A percentile compares a stretch with the other conserved stretches of the same genome.
These are phyloP conservation scores for Charanyca ferruginea DNA, from an alignment of 2,888 invertebrate species.

Conservation along the genomic window DNA sequence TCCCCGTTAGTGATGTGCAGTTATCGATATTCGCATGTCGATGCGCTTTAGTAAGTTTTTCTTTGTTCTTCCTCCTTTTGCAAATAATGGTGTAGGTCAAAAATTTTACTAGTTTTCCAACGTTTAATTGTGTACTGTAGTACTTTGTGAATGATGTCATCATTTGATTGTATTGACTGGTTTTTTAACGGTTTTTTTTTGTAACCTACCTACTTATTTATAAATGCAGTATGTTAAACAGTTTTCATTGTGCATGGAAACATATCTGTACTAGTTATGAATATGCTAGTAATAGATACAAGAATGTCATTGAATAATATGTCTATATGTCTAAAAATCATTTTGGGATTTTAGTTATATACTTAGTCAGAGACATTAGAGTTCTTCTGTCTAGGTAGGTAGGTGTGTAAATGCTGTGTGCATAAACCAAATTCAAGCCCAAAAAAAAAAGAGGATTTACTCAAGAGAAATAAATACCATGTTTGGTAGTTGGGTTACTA, in stretches of 20 bases:
- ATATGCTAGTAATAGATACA: no score
- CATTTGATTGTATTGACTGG: conserved; percentile 5
- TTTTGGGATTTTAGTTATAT: no score
- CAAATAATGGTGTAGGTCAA: conserved; percentile 10
- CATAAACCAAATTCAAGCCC: background rate
- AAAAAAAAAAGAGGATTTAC: background rate
- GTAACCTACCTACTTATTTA: background rate
- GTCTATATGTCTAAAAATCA: no score
- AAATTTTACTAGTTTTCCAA: conserved; percentile 19
- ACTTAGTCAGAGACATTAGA: no score
- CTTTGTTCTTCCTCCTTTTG: conserved; percentile 39
- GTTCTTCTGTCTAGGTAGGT: no score
- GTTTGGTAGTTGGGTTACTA: background rate
- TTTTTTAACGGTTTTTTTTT: conserved; percentile 10
- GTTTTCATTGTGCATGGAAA: background rate
- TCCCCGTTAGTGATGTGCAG: conserved; percentile 61
- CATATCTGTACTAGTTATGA: background rate
- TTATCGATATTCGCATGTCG: conserved; percentile 55
- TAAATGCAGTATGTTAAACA: background rate
- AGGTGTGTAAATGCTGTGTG: no score
- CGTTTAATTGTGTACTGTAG: conserved; percentile 19
- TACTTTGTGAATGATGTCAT: conserved; percentile 19
- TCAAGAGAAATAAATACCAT: background rate
- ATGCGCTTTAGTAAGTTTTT: conserved; percentile 29
- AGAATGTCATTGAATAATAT: no score